phyloP scores from a whole-genome alignment of 2,888 invertebrate genomes.

The Chorisops tibialis region DNA sequence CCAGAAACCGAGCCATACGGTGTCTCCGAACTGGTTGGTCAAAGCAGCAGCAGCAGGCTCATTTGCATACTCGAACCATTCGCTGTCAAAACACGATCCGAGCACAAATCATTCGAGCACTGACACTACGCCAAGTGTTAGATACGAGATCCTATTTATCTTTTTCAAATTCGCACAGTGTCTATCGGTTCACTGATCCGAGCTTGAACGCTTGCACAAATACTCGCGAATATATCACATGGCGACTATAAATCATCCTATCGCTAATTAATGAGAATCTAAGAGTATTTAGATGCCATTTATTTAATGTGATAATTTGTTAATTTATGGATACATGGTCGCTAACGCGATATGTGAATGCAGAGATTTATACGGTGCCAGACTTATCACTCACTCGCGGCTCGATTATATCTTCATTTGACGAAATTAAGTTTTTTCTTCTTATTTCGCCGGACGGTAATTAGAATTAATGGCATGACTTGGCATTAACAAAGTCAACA shows the following conservation, averaged over 20 bases:
- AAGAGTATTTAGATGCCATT: slow-evolving; percentile 53
- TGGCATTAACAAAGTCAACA: slow-evolving; percentile 9
- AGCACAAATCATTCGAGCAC: no score
- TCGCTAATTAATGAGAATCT: slow-evolving; percentile 54
- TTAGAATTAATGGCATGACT: slow-evolving; percentile 16
- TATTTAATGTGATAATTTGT: slow-evolving; percentile 53
- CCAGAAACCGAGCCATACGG: no score
- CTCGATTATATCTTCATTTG: slow-evolving; percentile 18
- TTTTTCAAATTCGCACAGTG: no score
- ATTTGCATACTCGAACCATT: no score
- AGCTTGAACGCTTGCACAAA: not conserved
- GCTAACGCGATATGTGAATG: slow-evolving; percentile 13
- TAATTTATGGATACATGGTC: slow-evolving; percentile 48
- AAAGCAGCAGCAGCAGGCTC: no score
- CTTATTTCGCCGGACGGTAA: not conserved
- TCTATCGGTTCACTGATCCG: no score
- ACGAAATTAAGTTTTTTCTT: slow-evolving; percentile 16
- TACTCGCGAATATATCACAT: not conserved
- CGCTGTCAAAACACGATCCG: no score
- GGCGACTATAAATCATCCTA: slow-evolving; percentile 50
- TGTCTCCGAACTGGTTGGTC: no score
- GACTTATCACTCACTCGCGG: slow-evolving; percentile 7
- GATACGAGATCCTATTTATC: no score
- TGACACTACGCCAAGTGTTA: no score
- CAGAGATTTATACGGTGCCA: slow-evolving; percentile 3